A percentile compares a stretch with the other conserved stretches of the same genome.
These are phyloP conservation scores for Montipora foliosa DNA, from an alignment of 64 coral and sea anemone species.

Conservation along the genomic window DNA sequence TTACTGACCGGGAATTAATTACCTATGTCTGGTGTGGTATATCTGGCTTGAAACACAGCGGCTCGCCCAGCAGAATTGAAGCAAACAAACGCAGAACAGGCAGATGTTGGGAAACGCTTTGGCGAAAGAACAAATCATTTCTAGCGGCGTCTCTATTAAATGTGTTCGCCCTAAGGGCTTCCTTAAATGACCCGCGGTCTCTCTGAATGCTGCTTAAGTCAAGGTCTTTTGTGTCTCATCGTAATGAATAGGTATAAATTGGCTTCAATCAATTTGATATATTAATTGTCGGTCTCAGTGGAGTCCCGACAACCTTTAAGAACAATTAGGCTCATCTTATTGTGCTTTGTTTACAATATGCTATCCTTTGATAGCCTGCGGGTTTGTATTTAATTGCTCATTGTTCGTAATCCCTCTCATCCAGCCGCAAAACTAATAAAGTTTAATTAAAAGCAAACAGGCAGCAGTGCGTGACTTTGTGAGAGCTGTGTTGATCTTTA, in stretches of 20 bases:
- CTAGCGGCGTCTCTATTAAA: conserved; percentile 13
- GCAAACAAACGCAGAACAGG: neutral
- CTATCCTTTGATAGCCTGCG: conserved; percentile 60
- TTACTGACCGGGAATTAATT: neutral
- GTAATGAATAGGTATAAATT: conserved; percentile 99
- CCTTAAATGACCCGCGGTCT: conserved; percentile 51
- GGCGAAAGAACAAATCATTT: conserved; percentile 10
- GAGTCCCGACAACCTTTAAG: conserved; percentile 80
- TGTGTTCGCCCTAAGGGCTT: neutral
- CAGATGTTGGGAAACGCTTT: neutral
- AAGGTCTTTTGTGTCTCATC: conserved; percentile 74
- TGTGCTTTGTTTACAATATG: conserved; percentile 89
- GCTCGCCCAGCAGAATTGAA: neutral
- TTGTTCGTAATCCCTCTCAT: conserved; percentile 71
- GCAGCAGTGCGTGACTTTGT: conserved; percentile 11
- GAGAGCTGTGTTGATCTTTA: neutral
- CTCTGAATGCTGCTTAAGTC: conserved; percentile 65
- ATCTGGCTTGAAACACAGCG: neutral
- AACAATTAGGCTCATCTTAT: conserved; percentile 90
- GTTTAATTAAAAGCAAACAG: conserved; percentile 43
- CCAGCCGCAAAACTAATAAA: conserved; percentile 64
- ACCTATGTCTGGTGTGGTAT: neutral
- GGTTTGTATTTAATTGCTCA: conserved; percentile 74
- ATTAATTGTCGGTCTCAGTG: conserved; percentile 90
- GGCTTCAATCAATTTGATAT: conserved; percentile 97